phyloP scores from a whole-genome alignment of 2,888 invertebrate genomes.

The Rotaria macrura region DNA sequence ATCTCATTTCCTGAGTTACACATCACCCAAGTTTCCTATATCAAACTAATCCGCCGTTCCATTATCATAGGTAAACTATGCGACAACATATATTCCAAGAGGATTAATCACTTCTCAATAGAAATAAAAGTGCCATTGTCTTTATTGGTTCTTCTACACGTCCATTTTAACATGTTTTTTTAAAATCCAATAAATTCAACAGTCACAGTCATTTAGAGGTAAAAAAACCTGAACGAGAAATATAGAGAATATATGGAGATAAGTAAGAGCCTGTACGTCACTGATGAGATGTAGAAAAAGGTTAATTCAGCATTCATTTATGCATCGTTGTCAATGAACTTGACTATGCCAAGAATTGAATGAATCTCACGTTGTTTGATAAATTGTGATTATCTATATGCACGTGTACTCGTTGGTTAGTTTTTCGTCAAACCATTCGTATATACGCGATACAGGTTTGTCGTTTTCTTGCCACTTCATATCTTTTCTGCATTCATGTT shows the following conservation, averaged over 20 bases:
- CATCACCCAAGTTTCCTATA: neutral
- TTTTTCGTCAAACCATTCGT: neutral
- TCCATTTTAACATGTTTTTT: no score
- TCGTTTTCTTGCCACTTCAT: neutral
- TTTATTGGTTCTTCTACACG: neutral
- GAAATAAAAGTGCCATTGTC: neutral
- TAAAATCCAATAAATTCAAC: no score
- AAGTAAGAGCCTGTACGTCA: no score
- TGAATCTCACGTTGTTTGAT: no score
- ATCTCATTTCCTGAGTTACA: neutral
- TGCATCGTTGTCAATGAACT: no score
- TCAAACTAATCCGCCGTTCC: neutral
- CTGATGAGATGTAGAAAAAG: no score
- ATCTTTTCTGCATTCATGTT: neutral
- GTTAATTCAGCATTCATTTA: no score
- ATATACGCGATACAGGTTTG: neutral
- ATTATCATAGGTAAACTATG: neutral
- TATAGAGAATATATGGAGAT: no score
- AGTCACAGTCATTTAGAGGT: no score
- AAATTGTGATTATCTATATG: no score
- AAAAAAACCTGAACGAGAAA: no score
- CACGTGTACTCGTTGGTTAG: neutral
- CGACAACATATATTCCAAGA: neutral
- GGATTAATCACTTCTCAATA: neutral
- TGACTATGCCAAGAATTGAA: no score